A percentile compares a stretch with the other conserved stretches of the same genome.
phyloP scores from a whole-genome alignment of 2,797 vertebrate genomes.

The Chaetophractus vellerosus region DNA sequence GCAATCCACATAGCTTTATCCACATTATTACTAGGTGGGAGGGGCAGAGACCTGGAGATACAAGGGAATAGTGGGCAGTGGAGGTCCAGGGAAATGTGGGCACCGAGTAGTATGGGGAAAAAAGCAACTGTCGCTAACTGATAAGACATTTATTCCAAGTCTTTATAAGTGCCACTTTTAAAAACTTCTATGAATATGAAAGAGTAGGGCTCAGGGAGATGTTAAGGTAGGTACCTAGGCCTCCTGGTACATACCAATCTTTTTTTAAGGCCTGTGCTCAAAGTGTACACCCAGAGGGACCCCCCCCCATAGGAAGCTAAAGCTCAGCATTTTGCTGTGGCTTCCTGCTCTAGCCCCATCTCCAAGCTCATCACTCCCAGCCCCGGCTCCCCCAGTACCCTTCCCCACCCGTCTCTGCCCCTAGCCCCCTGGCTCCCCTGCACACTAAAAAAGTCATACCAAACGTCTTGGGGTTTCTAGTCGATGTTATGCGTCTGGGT shows the following conservation, averaged over 20 bases:
- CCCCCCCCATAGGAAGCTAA: background rate
- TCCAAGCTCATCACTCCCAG: background rate
- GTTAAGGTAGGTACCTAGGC: background rate
- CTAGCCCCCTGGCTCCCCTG: background rate
- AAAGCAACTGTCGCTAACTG: no score
- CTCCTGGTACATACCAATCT: background rate
- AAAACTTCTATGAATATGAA: background rate
- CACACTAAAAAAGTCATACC: background rate
- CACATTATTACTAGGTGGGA: background rate
- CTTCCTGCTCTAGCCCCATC: background rate
- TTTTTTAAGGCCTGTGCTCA: background rate
- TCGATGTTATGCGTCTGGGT: background rate
- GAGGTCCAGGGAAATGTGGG: no score
- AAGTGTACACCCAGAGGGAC: background rate
- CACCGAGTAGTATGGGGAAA: background rate
- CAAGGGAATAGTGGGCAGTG: background rate
- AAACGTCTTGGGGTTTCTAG: background rate
- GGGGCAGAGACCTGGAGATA: background rate
- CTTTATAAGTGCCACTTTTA: background rate
- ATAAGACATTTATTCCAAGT: no score
- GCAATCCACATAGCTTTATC: background rate
- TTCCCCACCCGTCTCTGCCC: rapidly evolving
- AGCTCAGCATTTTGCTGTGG: background rate
- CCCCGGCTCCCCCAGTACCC: background rate
- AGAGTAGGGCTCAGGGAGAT: background rate